Conservation (phyloP, 2,113 vertebrate genomes). For the Rhagologus leucostigma region DNA sequence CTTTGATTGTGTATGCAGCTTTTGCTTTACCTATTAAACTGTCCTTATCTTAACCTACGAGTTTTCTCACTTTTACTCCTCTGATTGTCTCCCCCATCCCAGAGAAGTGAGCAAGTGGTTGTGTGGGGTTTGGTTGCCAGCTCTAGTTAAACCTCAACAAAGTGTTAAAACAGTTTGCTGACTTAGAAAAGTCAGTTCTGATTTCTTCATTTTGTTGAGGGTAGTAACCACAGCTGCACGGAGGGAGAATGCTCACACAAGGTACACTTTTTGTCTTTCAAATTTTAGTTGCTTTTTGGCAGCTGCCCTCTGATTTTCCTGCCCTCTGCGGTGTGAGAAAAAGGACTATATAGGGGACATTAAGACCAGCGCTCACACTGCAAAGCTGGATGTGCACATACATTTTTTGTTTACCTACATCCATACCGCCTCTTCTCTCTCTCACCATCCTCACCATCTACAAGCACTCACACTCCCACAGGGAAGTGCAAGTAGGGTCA, state of each 20-base stretch:
- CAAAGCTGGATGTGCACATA: neutral
- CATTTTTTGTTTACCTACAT: neutral
- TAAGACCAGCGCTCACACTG: neutral
- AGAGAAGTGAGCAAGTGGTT: rapidly evolving
- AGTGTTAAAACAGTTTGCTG: neutral
- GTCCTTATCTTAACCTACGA: neutral
- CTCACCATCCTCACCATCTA: neutral
- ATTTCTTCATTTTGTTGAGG: neutral
- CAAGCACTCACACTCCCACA: neutral
- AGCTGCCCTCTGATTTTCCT: neutral
- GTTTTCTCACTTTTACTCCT: neutral
- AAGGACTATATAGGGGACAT: neutral
- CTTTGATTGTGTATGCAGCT: neutral
- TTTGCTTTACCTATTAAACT: neutral
- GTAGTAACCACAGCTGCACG: neutral
- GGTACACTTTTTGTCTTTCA: neutral
- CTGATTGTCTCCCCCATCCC: rapidly evolving
- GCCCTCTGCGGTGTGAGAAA: neutral
- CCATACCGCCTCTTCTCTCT: neutral
- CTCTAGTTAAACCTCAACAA: neutral
- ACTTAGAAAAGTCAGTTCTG: neutral
- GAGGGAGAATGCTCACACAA: neutral
- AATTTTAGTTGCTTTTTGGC: neutral
- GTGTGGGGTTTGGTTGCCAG: neutral
- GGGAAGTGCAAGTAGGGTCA: neutral